Evolutionary conservation across 2,888 invertebrate genomes (phyloP).

Genomic region (Hemicrepidius hirtus): DNA sequence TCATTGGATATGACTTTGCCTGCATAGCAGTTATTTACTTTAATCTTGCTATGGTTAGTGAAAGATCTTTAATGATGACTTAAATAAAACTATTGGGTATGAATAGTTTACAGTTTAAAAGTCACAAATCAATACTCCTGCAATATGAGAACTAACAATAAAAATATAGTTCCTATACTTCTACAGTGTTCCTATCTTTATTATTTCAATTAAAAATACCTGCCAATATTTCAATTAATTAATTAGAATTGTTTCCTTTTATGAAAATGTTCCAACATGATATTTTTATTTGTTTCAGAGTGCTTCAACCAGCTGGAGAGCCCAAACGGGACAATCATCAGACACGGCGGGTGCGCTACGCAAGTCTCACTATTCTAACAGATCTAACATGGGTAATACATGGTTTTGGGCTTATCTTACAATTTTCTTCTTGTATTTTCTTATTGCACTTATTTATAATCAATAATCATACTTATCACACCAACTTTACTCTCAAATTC

Average conservation of each 20-base stretch:
- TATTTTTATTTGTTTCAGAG: conserved; percentile 35
- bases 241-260: neutral
- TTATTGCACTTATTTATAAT: conserved; percentile 24
- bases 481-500: conserved; percentile 11
- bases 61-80: too few species aligned
- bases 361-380: conserved; percentile 85
- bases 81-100: too few species aligned
- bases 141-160: too few species aligned
- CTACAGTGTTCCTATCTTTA: too few species aligned
- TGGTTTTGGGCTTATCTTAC: conserved; percentile 70
- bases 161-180: too few species aligned
- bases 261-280: conserved; percentile 24
- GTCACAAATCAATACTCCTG: too few species aligned
- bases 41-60: too few species aligned
- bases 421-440: conserved; percentile 39
- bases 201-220: too few species aligned
- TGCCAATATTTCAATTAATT: too few species aligned
- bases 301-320: conserved; percentile 61
- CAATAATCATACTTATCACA: conserved; percentile 26
- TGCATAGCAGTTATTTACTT: too few species aligned
- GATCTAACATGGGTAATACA: conserved; percentile 77
- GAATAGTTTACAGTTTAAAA: too few species aligned
- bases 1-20: too few species aligned
- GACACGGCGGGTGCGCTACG: conserved; percentile 80
- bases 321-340: conserved; percentile 68